phyloP scores from a whole-genome alignment of 2,113 vertebrate genomes.

The Tringa solitaria region DNA sequence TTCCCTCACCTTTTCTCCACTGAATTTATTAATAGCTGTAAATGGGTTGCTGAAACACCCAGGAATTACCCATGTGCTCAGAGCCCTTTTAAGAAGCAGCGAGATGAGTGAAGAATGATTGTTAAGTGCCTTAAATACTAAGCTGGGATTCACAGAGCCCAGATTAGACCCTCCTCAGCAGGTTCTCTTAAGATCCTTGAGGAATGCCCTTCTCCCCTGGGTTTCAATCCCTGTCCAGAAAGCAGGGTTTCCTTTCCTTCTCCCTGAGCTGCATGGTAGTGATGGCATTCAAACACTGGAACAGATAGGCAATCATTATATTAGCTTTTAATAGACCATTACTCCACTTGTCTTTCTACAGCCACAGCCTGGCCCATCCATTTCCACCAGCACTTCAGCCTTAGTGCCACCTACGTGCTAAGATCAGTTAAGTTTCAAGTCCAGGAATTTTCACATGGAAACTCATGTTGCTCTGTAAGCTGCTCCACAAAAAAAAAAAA shows the following conservation, averaged over 20 bases:
- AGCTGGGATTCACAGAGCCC: not conserved
- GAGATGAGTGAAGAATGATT: not conserved
- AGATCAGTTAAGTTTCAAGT: not conserved
- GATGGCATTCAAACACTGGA: not conserved
- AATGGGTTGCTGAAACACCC: not conserved
- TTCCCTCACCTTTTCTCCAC: not conserved
- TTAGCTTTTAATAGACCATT: not conserved
- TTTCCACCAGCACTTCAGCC: not conserved
- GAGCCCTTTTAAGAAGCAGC: not conserved
- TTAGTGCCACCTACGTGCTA: not conserved
- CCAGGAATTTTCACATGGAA: not conserved
- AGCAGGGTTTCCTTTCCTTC: not conserved
- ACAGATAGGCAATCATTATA: not conserved
- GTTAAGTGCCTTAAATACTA: not conserved
- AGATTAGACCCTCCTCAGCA: not conserved
- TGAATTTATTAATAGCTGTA: not conserved
- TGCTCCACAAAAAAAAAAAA: not conserved
- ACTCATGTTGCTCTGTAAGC: not conserved
- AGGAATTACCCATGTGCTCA: not conserved
- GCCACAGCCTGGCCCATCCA: not conserved
- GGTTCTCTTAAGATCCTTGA: not conserved
- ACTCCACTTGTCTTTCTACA: not conserved
- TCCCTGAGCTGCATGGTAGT: not conserved
- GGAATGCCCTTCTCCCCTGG: not conserved
- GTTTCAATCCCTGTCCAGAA: not conserved